Evolutionary conservation across 1,140 invertebrate species (phyloP).

Genomic region (Radopholus similis): DNA sequence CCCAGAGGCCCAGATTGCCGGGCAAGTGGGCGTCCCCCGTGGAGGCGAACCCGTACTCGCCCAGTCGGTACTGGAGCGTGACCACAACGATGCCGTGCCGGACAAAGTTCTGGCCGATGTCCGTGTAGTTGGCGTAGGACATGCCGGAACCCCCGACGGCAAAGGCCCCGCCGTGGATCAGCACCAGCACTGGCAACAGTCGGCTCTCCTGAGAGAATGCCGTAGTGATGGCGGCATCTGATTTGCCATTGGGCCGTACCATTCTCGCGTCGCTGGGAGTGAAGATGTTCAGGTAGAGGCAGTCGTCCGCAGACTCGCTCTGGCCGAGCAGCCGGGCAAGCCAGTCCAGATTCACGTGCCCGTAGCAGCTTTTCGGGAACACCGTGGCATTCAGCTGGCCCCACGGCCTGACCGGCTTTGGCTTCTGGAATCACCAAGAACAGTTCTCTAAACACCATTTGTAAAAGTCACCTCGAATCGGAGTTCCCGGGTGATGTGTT

Average conservation of each 20-base stretch:
- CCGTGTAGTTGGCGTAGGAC: constrained; percentile 12
- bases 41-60: constrained; percentile 17
- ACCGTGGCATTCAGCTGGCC: constrained; percentile 25
- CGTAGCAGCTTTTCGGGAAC: constrained; percentile 12
- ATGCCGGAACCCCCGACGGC: constrained; percentile 14
- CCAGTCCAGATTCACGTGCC: constrained; percentile 8
- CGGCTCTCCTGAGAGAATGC: neutral
- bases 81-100: constrained; percentile 40
- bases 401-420: constrained; percentile 18
- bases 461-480: constrained; percentile 1
- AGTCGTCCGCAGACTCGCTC: constrained; percentile 74
- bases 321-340: neutral
- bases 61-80: constrained; percentile 40
- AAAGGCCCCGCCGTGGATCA: constrained; percentile 46
- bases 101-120: constrained; percentile 40
- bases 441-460: no score
- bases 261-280: constrained; percentile 66
- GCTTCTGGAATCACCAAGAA: constrained; percentile 42
- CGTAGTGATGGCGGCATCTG: neutral
- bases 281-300: constrained; percentile 91
- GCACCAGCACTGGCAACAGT: constrained; percentile 17
- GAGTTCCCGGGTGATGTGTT: neutral
- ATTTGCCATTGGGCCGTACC: no score
- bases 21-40: constrained; percentile 4
- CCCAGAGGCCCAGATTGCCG: constrained; percentile 14